These are phyloP conservation scores for Cerastis rubricosa DNA, from an alignment of 2,888 invertebrate species.

Conservation along the genomic window DNA sequence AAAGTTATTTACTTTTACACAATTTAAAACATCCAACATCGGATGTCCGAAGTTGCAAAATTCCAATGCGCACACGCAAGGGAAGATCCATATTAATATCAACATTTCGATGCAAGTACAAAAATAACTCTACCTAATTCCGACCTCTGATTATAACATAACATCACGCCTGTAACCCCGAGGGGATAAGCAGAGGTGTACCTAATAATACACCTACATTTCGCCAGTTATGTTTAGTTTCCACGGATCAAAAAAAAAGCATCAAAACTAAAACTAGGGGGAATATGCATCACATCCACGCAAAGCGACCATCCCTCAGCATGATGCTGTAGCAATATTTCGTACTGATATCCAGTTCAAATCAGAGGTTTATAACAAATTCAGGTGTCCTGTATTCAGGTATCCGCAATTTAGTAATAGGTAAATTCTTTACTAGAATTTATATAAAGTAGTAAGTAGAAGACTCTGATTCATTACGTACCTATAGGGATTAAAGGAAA, in stretches of 20 bases:
- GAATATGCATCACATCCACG: neutral
- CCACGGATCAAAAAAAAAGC: neutral
- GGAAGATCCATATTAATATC: too few species aligned
- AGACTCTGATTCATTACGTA: neutral
- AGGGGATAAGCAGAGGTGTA: too few species aligned
- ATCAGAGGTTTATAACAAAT: neutral
- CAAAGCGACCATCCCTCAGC: neutral
- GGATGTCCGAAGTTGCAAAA: too few species aligned
- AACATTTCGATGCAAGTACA: too few species aligned
- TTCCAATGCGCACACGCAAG: too few species aligned
- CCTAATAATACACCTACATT: too few species aligned
- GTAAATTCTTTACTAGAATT: neutral
- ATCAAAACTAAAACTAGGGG: neutral
- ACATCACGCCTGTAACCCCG: too few species aligned
- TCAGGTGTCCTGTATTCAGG: neutral
- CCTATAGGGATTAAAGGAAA: neutral
- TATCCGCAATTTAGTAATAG: neutral
- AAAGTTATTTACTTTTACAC: too few species aligned
- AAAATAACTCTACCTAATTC: too few species aligned
- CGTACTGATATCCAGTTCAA: neutral
- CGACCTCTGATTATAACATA: too few species aligned
- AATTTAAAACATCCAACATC: too few species aligned
- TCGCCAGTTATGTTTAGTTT: too few species aligned
- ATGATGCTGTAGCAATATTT: neutral
- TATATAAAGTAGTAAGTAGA: neutral